phyloP scores from a whole-genome alignment of 2,113 vertebrate species.

The Halichoerus grypus region DNA sequence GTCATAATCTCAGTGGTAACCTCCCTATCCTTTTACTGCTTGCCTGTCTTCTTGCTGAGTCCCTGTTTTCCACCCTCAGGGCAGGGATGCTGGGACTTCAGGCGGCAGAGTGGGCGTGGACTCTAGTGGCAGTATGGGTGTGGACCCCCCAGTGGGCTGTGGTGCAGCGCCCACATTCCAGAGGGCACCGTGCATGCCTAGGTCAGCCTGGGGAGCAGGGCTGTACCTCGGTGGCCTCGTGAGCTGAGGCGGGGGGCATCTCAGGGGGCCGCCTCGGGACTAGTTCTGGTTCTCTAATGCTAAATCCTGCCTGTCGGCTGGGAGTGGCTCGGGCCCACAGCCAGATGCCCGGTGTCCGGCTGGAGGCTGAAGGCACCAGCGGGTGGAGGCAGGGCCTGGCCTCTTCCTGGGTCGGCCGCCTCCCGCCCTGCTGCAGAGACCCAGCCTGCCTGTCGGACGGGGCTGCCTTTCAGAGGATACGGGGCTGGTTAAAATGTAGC shows the following conservation, averaged over 20 bases:
- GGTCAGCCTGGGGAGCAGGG: neutral
- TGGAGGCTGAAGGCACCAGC: neutral
- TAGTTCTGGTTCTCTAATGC: neutral
- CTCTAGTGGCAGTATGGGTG: neutral
- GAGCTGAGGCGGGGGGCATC: neutral
- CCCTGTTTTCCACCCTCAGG: neutral
- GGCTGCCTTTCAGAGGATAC: neutral
- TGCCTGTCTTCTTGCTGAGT: neutral
- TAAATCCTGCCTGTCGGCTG: too few species aligned
- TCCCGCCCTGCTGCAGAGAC: neutral
- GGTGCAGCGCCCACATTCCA: fast-evolving
- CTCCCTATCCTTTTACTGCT: neutral
- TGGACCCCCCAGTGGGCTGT: neutral
- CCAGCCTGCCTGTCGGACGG: neutral
- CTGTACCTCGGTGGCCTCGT: neutral
- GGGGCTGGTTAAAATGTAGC: neutral
- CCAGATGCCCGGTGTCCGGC: neutral
- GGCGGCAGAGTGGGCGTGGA: neutral
- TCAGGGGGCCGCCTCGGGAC: too few species aligned
- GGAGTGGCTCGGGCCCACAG: neutral
- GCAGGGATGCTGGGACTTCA: neutral
- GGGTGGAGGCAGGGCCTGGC: neutral
- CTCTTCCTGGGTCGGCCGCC: neutral
- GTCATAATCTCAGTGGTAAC: neutral
- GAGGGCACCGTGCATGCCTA: fast-evolving